Evolutionary conservation across 2,888 invertebrate species (phyloP).

Genomic region (Acrobasis consociella): DNA sequence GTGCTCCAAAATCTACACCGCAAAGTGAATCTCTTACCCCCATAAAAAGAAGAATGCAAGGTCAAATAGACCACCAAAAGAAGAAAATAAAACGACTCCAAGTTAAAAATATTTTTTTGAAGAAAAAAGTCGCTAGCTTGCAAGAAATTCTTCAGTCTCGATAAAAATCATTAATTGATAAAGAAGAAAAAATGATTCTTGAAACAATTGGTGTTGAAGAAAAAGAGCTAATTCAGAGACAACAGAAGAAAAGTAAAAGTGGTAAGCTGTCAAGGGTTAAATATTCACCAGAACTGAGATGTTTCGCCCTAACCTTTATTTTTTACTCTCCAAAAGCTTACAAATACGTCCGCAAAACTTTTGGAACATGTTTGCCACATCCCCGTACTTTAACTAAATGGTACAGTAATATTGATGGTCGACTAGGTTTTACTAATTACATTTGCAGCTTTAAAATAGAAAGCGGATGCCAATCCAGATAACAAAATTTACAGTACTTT

Average conservation of each 20-base stretch:
- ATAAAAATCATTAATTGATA: slow-evolving; percentile 22
- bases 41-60: background rate
- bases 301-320: slow-evolving; percentile 22
- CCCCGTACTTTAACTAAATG: slow-evolving; percentile 25
- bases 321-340: slow-evolving; percentile 29
- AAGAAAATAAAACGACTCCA: slow-evolving; percentile 3
- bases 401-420: slow-evolving; percentile 23
- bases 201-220: slow-evolving; percentile 24
- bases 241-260: slow-evolving; percentile 17
- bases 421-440: slow-evolving; percentile 18
- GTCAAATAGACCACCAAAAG: background rate
- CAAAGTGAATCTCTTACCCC: background rate
- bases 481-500: slow-evolving; percentile 16
- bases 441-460: slow-evolving; percentile 9
- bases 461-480: slow-evolving; percentile 3
- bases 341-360: slow-evolving; percentile 27
- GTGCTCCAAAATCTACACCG: background rate
- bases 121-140: slow-evolving; percentile 20
- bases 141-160: slow-evolving; percentile 14
- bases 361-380: slow-evolving; percentile 26
- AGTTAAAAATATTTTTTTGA: slow-evolving; percentile 19
- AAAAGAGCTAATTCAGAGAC: slow-evolving; percentile 23
- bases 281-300: slow-evolving; percentile 25
- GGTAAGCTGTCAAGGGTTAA: slow-evolving; percentile 18
- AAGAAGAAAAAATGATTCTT: slow-evolving; percentile 21